Conservation (phyloP, 2,113 vertebrate genomes). For the Nasalis larvatus region DNA sequence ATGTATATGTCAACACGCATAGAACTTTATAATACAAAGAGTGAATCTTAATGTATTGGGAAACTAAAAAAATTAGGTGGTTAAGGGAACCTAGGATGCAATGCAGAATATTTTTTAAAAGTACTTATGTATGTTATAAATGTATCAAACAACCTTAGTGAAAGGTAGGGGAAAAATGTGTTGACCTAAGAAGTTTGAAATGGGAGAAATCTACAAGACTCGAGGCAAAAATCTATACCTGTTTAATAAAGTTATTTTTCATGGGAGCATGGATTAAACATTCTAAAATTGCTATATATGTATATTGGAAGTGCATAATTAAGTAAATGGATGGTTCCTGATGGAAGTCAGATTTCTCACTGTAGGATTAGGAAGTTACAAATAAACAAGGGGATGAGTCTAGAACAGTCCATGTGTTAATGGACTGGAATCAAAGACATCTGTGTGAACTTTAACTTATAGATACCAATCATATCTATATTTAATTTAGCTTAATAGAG, state of each 20-base stretch:
- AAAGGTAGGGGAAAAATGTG: not conserved
- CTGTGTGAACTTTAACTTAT: not conserved
- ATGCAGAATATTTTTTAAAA: not conserved
- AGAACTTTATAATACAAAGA: not conserved
- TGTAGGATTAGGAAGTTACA: not conserved
- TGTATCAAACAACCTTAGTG: not conserved
- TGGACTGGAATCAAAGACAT: not conserved
- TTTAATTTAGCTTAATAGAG: not conserved
- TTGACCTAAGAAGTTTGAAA: not conserved
- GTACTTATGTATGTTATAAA: not conserved
- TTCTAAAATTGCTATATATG: not conserved
- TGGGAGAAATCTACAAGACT: not conserved
- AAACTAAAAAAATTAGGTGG: not conserved
- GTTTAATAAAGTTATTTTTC: not conserved
- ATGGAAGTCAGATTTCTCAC: not conserved
- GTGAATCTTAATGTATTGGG: not conserved
- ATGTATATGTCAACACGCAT: not conserved
- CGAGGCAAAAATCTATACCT: not conserved
- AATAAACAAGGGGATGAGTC: not conserved
- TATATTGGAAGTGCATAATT: not conserved
- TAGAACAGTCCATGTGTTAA: not conserved
- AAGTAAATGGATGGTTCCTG: not conserved
- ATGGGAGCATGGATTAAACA: not conserved
- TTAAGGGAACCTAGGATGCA: not conserved
- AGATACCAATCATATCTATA: too few species aligned